Percentiles rank a stretch among this genome's conserved stretches.
Evolutionary conservation across 2,113 vertebrate species (phyloP).

Genomic region (Rattus rattus): DNA sequence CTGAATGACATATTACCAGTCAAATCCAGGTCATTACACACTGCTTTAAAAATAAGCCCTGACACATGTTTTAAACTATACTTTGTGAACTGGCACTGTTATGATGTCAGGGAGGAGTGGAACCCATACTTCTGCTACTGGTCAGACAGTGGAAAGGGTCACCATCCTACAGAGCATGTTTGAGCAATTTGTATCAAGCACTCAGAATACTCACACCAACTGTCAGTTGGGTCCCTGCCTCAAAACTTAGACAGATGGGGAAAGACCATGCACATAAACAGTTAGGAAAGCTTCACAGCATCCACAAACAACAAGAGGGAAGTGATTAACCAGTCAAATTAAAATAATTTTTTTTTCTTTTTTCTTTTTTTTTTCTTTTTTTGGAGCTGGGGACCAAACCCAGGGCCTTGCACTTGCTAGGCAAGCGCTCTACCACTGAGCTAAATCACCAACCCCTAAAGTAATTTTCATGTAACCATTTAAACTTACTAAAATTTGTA

Average conservation of each 20-base stretch:
- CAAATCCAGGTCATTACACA: neutral
- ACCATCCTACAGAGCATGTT: neutral
- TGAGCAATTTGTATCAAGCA: conserved; percentile 10
- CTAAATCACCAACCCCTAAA: too few species aligned
- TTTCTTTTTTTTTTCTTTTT: too few species aligned
- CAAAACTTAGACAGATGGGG: neutral
- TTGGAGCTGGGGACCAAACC: too few species aligned
- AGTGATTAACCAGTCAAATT: neutral
- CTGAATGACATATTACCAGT: neutral
- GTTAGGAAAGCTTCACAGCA: neutral
- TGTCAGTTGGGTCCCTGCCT: neutral
- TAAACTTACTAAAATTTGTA: conserved; percentile 21
- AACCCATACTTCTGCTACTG: neutral
- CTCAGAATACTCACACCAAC: neutral
- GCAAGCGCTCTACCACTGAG: too few species aligned
- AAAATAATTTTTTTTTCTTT: too few species aligned
- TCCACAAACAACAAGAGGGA: neutral
- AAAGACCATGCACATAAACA: neutral
- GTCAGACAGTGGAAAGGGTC: conserved; percentile 23
- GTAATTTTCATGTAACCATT: neutral
- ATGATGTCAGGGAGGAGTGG: neutral
- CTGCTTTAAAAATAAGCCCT: neutral
- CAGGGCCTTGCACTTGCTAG: too few species aligned
- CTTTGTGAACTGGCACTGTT: conserved; percentile 16
- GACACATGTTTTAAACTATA: conserved; percentile 6